Evolutionary conservation across 2,888 invertebrate species (phyloP).

Genomic region (Dilophus febrilis): DNA sequence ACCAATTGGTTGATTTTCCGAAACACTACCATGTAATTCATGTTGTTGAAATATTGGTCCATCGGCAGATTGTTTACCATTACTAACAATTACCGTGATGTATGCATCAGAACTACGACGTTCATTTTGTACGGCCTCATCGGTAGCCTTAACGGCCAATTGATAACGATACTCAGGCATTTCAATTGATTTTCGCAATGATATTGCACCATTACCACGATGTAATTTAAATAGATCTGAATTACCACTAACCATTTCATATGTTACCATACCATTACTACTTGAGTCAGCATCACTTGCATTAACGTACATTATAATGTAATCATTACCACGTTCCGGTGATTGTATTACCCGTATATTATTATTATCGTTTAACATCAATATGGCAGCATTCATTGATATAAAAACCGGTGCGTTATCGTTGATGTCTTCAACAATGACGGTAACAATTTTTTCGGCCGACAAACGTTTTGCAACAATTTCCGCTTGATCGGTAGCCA

Average conservation of each 20-base stretch:
- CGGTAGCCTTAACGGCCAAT: constrained; percentile 73
- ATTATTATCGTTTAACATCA: constrained; percentile 36
- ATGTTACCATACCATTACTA: constrained; percentile 81
- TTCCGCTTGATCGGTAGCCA: constrained; percentile 77
- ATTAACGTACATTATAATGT: constrained; percentile 55
- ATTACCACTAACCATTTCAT: constrained; percentile 66
- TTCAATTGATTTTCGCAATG: constrained; percentile 36
- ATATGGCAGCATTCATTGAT: constrained; percentile 80
- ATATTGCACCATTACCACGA: constrained; percentile 59
- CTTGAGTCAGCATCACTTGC: constrained; percentile 82
- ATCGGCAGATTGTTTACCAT: constrained; percentile 31
- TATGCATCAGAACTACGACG: constrained; percentile 75
- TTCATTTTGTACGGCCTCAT: constrained; percentile 80
- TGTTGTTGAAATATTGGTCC: constrained; percentile 46
- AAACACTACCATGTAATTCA: constrained; percentile 57
- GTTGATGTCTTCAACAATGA: constrained; percentile 84
- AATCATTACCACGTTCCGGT: background rate
- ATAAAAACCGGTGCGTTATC: constrained; percentile 84
- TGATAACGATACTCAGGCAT: constrained; percentile 59
- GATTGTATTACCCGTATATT: constrained; percentile 21
- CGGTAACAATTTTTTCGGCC: constrained; percentile 80
- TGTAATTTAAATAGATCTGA: constrained; percentile 65
- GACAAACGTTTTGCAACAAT: constrained; percentile 54
- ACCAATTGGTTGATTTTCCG: constrained; percentile 78
- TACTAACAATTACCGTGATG: constrained; percentile 61